Evolutionary conservation across 2,113 vertebrate genomes (phyloP).

Genomic region (Nothocercus nigrocapillus): DNA sequence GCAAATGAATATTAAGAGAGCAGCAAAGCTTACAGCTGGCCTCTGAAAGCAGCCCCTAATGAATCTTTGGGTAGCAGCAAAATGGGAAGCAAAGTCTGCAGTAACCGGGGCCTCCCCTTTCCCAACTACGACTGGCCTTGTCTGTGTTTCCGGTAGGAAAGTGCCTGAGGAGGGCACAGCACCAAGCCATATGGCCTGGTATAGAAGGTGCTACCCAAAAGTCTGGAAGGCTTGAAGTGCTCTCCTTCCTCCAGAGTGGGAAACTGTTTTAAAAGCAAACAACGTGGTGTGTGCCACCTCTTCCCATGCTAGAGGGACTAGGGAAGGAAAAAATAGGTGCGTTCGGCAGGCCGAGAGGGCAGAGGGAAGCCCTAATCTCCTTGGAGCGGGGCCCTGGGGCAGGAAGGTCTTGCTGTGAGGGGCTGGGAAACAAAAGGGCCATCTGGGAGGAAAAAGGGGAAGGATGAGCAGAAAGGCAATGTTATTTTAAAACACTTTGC

Average conservation of each 20-base stretch:
- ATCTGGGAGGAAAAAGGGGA: conserved; percentile 42
- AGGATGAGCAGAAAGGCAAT: conserved; percentile 4
- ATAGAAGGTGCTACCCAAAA: not conserved
- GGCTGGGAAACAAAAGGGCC: conserved; percentile 58
- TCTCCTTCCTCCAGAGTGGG: not conserved
- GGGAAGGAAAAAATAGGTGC: not conserved
- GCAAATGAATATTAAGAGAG: not conserved
- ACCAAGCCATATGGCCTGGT: accelerated
- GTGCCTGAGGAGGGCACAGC: not conserved
- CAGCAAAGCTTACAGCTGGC: not conserved
- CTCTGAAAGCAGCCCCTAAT: not conserved
- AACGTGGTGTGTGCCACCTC: not conserved
- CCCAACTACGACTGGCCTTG: accelerated
- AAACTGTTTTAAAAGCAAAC: not conserved
- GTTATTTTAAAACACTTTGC: conserved; percentile 50
- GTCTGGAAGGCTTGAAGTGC: not conserved
- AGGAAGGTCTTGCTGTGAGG: conserved; percentile 52
- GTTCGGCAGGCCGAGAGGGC: not conserved
- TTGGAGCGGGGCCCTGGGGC: not conserved
- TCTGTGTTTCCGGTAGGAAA: not conserved
- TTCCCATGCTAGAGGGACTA: not conserved
- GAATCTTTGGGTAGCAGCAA: not conserved
- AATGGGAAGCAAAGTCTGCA: not conserved
- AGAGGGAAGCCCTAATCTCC: not conserved
- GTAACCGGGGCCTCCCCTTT: not conserved